phyloP scores from a whole-genome alignment of 1,140 invertebrate genomes.

The Episyrphus balteatus region DNA sequence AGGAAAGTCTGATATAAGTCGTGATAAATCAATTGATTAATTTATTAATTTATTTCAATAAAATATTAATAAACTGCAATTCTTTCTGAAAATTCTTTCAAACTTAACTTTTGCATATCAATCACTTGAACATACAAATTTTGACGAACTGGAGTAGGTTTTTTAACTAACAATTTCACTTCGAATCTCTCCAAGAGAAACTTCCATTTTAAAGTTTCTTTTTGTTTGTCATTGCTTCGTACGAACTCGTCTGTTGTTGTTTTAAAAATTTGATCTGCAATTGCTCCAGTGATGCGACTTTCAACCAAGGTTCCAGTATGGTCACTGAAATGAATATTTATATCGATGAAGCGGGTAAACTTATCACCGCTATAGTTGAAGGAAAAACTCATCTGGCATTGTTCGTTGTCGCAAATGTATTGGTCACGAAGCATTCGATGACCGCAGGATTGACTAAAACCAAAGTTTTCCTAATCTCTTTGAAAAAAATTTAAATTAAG shows the following conservation, averaged over 20 bases:
- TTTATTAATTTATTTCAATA: background rate
- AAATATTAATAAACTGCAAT: slow-evolving; percentile 14
- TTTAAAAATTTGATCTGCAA: slow-evolving; percentile 35
- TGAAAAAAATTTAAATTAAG: background rate
- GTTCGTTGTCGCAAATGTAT: slow-evolving; percentile 16
- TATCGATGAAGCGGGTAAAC: slow-evolving; percentile 38
- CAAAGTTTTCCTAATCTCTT: no score
- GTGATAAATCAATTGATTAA: background rate
- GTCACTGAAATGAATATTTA: slow-evolving; percentile 40
- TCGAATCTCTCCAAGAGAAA: slow-evolving; percentile 41
- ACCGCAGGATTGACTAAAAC: slow-evolving; percentile 16
- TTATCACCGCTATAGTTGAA: slow-evolving; percentile 29
- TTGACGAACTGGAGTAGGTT: slow-evolving; percentile 14
- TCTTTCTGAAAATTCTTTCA: slow-evolving; percentile 14
- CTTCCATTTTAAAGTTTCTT: slow-evolving; percentile 41
- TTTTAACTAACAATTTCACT: slow-evolving; percentile 36
- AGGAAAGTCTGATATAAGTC: no score
- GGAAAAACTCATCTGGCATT: slow-evolving; percentile 16
- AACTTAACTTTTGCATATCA: slow-evolving; percentile 15
- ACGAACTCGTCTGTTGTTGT: slow-evolving; percentile 1
- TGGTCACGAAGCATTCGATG: slow-evolving; percentile 8
- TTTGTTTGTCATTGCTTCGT: slow-evolving; percentile 24
- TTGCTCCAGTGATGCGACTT: slow-evolving; percentile 35
- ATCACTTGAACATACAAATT: slow-evolving; percentile 16
- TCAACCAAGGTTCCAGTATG: slow-evolving; percentile 42